Percentiles rank a stretch among this genome's conserved stretches.
These are phyloP conservation scores for Mylabris sibirica DNA, from an alignment of 2,888 invertebrate species.

Conservation along the genomic window DNA sequence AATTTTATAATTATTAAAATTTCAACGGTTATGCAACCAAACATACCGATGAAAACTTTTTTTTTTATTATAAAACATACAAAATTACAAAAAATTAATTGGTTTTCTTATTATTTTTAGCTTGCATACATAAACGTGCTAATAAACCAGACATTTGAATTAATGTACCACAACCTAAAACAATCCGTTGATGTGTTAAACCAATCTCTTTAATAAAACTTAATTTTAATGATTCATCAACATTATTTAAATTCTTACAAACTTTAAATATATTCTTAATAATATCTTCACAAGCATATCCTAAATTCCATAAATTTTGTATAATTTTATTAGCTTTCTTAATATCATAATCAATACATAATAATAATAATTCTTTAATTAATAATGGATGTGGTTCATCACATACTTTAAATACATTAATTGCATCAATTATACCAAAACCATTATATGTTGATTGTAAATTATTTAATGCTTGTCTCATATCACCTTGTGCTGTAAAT, in stretches of 20 bases:
- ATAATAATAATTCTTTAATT: slow-evolving; percentile 88
- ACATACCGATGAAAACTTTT: no score
- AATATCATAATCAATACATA: slow-evolving; percentile 82
- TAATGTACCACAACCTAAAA: slow-evolving; percentile 86
- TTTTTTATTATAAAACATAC: no score
- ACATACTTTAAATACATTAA: slow-evolving; percentile 98
- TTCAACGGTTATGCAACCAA: no score
- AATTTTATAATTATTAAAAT: no score
- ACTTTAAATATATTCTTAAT: slow-evolving; percentile 95
- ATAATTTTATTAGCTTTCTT: slow-evolving; percentile 87
- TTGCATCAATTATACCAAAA: slow-evolving; percentile 88
- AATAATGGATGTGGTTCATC: slow-evolving; percentile 98
- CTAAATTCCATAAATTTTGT: slow-evolving; percentile 88
- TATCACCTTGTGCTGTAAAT: slow-evolving; percentile 98
- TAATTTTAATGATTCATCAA: slow-evolving; percentile 83
- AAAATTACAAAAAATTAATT: neutral
- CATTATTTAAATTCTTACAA: slow-evolving; percentile 79
- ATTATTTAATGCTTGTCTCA: slow-evolving; percentile 97
- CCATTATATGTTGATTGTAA: slow-evolving; percentile 94
- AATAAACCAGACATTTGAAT: slow-evolving; percentile 91
- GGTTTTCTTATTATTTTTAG: slow-evolving; percentile 24
- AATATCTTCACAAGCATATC: slow-evolving; percentile 97
- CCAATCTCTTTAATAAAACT: slow-evolving; percentile 83
- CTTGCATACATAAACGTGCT: slow-evolving; percentile 76
- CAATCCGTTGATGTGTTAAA: slow-evolving; percentile 86